These are phyloP conservation scores for Pristionchus mayeri DNA, from an alignment of 2,888 invertebrate genomes.

Conservation along the genomic window DNA sequence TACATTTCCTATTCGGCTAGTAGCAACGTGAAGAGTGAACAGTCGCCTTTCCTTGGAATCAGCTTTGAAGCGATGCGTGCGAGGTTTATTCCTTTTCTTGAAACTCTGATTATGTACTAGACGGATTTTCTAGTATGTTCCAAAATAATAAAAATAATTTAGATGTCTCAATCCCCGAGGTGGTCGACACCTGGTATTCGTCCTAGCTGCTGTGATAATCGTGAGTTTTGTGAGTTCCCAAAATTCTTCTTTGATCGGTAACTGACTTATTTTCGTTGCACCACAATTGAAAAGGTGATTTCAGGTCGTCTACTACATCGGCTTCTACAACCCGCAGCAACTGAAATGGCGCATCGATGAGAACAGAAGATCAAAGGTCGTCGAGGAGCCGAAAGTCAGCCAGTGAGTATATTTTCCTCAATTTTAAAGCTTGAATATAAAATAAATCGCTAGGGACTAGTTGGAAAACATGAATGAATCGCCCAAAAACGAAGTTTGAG, in stretches of 20 bases:
- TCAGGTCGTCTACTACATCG: not conserved
- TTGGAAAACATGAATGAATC: too few species aligned
- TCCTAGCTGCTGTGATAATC: not conserved
- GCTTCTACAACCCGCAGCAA: not conserved
- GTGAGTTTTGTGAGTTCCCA: not conserved
- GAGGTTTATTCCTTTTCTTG: too few species aligned
- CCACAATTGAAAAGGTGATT: not conserved
- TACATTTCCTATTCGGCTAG: too few species aligned
- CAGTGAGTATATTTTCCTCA: not conserved
- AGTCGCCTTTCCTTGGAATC: too few species aligned
- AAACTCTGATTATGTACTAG: too few species aligned
- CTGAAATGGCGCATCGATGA: constrained; percentile 1
- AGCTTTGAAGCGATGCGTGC: too few species aligned
- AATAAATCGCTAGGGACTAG: too few species aligned
- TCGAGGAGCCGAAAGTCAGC: not conserved
- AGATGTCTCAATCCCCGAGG: not conserved
- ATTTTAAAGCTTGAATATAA: not conserved
- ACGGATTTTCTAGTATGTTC: too few species aligned
- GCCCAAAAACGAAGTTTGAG: too few species aligned
- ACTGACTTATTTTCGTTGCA: not conserved
- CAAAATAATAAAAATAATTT: not conserved
- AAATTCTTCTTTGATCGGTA: not conserved
- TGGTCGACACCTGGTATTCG: not conserved
- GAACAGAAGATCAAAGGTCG: not conserved
- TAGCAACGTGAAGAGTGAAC: too few species aligned